Conservation (phyloP, 2,113 vertebrate genomes). For the Stigmatopora argus region DNA sequence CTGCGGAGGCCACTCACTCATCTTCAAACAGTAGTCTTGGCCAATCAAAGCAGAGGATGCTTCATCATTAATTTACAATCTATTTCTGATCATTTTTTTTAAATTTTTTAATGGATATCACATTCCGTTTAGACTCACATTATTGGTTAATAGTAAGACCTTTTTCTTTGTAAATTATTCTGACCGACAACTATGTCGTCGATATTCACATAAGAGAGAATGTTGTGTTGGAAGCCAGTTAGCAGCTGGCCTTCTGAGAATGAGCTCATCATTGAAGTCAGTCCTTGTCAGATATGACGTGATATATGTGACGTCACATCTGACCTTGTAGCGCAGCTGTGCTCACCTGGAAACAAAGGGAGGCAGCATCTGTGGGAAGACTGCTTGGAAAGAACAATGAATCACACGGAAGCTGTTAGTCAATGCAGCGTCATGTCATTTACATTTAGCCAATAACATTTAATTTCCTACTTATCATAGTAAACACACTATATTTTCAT, state of each 20-base stretch:
- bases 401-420: constrained; percentile 15
- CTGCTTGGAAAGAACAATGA: not conserved
- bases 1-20: constrained; percentile 26
- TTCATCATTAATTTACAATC: too few relatives aligned
- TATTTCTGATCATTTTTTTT: too few relatives aligned
- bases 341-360: constrained; percentile 33
- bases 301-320: constrained; percentile 28
- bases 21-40: not conserved
- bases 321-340: constrained; percentile 21
- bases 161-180: too few relatives aligned
- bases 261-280: constrained; percentile 31
- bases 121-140: too few relatives aligned
- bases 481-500: too few relatives aligned
- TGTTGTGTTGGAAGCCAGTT: not conserved
- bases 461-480: too few relatives aligned
- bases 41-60: too few relatives aligned
- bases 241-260: not conserved
- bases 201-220: not conserved
- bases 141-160: too few relatives aligned
- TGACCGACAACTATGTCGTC: too few relatives aligned
- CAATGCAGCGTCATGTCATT: constrained; percentile 26
- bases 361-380: not conserved
- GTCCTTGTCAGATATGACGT: constrained; percentile 29
- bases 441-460: too few relatives aligned
- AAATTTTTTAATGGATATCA: too few relatives aligned